phyloP scores from a whole-genome alignment of 2,113 vertebrate genomes.

The Mormyrus lacerda region DNA sequence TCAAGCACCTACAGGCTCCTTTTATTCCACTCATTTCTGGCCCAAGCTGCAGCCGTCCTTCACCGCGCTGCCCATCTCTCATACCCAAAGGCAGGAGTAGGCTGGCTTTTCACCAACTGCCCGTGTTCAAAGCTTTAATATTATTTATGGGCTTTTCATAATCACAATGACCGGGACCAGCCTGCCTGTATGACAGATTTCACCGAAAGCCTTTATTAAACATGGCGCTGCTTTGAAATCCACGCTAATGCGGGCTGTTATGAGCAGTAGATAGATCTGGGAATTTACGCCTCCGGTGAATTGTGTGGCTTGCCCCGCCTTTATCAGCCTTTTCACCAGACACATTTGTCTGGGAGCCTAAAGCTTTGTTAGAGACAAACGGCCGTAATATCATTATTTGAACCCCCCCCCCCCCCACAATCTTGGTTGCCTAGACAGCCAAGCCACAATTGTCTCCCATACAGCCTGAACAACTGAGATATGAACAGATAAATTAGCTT shows the following conservation, averaged over 20 bases:
- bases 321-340: constrained; percentile 9
- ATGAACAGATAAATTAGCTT: constrained; percentile 15
- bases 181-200: background rate
- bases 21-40: background rate
- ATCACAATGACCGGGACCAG: background rate
- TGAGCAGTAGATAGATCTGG: constrained; percentile 2
- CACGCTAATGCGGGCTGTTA: background rate
- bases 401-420: constrained; percentile 7
- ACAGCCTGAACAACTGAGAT: constrained; percentile 4
- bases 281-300: background rate
- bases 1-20: background rate
- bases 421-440: constrained; percentile 13
- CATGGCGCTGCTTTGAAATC: background rate
- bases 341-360: background rate
- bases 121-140: background rate
- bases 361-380: constrained; percentile 22
- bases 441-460: constrained; percentile 9
- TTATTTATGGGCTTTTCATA: background rate
- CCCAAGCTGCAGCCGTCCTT: background rate
- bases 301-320: background rate
- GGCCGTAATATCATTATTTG: constrained; percentile 25
- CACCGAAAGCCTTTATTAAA: constrained; percentile 8
- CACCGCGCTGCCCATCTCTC: background rate
- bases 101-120: background rate
- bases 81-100: background rate